Evolutionary conservation across 2,888 invertebrate species (phyloP).

Genomic region (Sesia bembeciformis): DNA sequence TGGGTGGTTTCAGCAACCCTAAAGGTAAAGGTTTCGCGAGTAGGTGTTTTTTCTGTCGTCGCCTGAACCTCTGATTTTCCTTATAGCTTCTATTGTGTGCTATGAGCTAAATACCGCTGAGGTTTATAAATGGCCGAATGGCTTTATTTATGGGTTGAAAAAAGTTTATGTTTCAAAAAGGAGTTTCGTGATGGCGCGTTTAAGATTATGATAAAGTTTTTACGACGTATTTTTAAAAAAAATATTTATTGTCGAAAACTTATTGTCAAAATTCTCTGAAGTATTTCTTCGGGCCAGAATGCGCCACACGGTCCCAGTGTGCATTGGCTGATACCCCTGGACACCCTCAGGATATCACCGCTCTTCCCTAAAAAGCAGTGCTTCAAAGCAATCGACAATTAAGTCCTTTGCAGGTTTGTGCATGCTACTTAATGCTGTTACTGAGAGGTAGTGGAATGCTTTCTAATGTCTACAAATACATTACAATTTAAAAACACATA

Average conservation of each 20-base stretch:
- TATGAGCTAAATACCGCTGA: not conserved
- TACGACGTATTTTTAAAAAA: no score
- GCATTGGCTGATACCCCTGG: no score
- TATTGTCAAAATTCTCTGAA: no score
- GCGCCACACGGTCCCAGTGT: no score
- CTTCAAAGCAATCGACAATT: no score
- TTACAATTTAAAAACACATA: not conserved
- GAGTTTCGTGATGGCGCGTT: no score
- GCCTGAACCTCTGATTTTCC: slow-evolving; percentile 32
- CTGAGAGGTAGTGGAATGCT: not conserved
- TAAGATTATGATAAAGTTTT: no score
- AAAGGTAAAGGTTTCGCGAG: slow-evolving; percentile 41
- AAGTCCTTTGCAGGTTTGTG: not conserved
- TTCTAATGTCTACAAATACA: not conserved
- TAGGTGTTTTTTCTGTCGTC: slow-evolving; percentile 28
- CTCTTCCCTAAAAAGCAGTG: no score
- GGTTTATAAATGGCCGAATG: not conserved
- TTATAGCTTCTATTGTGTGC: slow-evolving; percentile 10
- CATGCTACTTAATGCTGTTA: not conserved
- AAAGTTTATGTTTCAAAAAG: no score
- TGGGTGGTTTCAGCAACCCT: slow-evolving; percentile 21
- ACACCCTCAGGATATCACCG: no score
- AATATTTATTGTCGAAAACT: no score
- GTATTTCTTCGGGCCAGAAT: no score
- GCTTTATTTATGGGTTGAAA: not conserved